phyloP scores from a whole-genome alignment of 2,113 vertebrate species.

The Oxygymnocypris stewartii region DNA sequence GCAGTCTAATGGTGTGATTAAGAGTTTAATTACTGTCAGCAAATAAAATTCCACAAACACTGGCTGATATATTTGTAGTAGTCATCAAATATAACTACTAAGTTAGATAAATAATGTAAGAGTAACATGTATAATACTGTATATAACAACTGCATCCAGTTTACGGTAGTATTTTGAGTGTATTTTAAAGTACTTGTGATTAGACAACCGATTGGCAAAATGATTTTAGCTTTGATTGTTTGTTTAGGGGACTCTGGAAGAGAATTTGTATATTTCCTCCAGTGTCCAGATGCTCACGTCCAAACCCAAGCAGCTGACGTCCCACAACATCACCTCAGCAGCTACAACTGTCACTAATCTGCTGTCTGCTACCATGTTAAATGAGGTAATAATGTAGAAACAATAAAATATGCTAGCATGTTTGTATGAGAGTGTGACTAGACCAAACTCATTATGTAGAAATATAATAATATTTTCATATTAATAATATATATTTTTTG shows the following conservation, averaged over 20 bases:
- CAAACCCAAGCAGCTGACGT: constrained; percentile 27
- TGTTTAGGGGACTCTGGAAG: neutral
- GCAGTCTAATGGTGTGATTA: neutral
- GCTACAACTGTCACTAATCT: neutral
- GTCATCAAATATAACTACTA: neutral
- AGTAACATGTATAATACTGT: too few relatives aligned
- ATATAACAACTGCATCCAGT: neutral
- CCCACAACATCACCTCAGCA: constrained; percentile 46
- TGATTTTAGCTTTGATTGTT: neutral
- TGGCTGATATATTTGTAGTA: neutral
- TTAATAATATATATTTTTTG: neutral
- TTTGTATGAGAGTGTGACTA: neutral
- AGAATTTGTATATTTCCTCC: neutral
- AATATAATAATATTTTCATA: neutral
- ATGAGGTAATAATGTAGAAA: constrained; percentile 10
- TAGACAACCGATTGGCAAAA: neutral
- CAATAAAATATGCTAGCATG: neutral
- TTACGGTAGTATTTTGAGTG: neutral
- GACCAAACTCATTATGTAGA: neutral
- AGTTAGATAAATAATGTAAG: neutral
- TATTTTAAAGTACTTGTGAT: neutral
- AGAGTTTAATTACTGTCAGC: neutral
- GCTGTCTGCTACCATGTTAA: neutral
- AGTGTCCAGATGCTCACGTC: constrained; percentile 46
- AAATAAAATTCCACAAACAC: neutral